Percentiles rank a stretch among this genome's conserved stretches.
Evolutionary conservation across 1,140 invertebrate species (phyloP).

Genomic region (Meloidogyne floridensis): DNA sequence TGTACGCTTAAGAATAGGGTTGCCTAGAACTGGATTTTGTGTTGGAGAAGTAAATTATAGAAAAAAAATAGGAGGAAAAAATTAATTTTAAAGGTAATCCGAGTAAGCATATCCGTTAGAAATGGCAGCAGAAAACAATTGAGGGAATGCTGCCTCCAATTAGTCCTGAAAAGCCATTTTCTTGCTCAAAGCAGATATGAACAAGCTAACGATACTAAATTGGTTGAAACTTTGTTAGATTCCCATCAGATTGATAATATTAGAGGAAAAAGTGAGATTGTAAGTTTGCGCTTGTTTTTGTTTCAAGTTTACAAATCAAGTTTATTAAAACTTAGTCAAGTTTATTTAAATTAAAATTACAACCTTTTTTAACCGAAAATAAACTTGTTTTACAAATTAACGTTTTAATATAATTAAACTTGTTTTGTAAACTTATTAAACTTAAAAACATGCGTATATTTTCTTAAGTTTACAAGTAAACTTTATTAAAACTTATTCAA

Average conservation of each 20-base stretch:
- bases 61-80: not conserved
- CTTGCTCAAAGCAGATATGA: slow-evolving; percentile 62
- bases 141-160: slow-evolving; percentile 55
- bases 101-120: slow-evolving; percentile 29
- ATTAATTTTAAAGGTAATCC: slow-evolving; percentile 37
- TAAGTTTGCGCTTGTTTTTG: slow-evolving; percentile 17
- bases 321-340: too few species aligned
- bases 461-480: too few species aligned
- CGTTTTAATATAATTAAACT: too few species aligned
- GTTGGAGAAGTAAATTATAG: slow-evolving; percentile 53
- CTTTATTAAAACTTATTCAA: too few species aligned
- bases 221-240: slow-evolving; percentile 55
- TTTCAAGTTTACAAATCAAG: too few species aligned
- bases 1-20: slow-evolving; percentile 50
- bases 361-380: not conserved
- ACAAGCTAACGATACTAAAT: slow-evolving; percentile 60
- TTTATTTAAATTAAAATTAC: too few species aligned
- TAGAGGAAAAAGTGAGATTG: slow-evolving; percentile 52
- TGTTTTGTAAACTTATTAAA: too few species aligned
- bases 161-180: slow-evolving; percentile 58
- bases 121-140: slow-evolving; percentile 59
- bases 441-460: too few species aligned
- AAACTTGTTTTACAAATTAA: too few species aligned
- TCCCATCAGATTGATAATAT: slow-evolving; percentile 46
- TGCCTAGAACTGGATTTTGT: slow-evolving; percentile 53